Evolutionary conservation across 2,113 vertebrate genomes (phyloP), one percentile per base, ranked within the genome.

Genomic region (Bubo blakistoni): DNA sequence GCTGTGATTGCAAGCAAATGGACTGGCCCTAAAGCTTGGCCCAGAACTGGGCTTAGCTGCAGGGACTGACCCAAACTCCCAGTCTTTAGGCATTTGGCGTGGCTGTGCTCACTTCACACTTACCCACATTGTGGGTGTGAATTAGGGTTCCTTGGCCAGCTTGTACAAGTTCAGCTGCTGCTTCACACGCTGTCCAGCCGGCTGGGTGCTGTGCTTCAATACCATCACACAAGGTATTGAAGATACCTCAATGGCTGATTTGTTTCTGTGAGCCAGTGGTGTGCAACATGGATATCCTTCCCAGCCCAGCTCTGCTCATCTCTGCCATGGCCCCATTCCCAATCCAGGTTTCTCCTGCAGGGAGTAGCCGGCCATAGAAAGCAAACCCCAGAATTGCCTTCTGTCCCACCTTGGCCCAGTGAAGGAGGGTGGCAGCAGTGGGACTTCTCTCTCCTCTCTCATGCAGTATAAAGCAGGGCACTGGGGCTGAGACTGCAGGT

Each of bases 21-120:
- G 49, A 3, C 10, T 32, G 61, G 9, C 32, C 54, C 73, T 57
- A 67, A 59, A 86, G 8, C 80, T 14, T 29, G 29, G 38, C 57
- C 49, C 76, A 44, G 51, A 63, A 2, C 57, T 25, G 44, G 76
- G 46, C 63, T 62, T 7, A 42, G 44, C 63, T 3, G 36, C 36
- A 4, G 83, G 25, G 51, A 11, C 62, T 80, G 54, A 61, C 11
- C 59, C 70, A 13, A 55, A 0, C n/a, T 76, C 66, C 44, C 57
- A 14, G 34, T 0, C 38, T 26, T 11, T 13, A 19, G 77, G 65
- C 0, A 0, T 51, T 73, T 27, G 32, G 10, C 1, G 0, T 25
- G 27, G 46, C 32, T 44, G n/a, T 13, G n/a, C 58, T 69, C 26
- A 12, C 10, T 34, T 11, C 61, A 19, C 36, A 1, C 40, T 46